Conservation (phyloP, 1,140 invertebrate species). For the Spodoptera litura region DNA sequence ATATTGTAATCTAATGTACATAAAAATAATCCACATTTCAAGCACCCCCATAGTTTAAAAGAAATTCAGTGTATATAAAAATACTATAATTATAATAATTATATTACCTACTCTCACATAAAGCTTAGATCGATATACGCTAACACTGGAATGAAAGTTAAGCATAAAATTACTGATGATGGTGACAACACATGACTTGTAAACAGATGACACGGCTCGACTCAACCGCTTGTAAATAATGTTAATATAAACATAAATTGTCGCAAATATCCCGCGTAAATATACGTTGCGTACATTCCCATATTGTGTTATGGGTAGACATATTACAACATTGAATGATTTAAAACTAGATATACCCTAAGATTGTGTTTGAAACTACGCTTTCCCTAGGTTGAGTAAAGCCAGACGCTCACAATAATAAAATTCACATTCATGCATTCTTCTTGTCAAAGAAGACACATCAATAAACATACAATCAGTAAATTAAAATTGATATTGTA, state of each 20-base stretch:
- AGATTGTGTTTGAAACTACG: conserved; percentile 24
- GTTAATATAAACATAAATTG: background rate
- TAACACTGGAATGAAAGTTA: conserved; percentile 83
- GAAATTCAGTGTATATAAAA: conserved; percentile 74
- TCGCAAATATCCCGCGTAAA: background rate
- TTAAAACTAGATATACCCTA: conserved; percentile 23
- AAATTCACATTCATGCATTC: conserved; percentile 70
- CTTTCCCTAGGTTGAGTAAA: conserved; percentile 32
- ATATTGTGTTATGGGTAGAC: background rate
- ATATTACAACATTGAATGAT: background rate
- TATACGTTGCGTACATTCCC: background rate
- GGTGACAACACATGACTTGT: conserved; percentile 42
- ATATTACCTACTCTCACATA: conserved; percentile 76
- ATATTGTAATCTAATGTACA: conserved; percentile 59
- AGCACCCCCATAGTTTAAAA: conserved; percentile 77
- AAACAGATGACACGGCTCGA: conserved; percentile 35
- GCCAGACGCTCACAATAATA: conserved; percentile 62
- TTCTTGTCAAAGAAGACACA: conserved; percentile 54
- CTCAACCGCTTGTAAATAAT: conserved; percentile 27
- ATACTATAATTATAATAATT: conserved; percentile 75
- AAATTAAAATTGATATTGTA: conserved; percentile 71
- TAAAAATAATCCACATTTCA: conserved; percentile 68
- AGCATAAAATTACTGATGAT: conserved; percentile 72
- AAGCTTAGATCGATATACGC: conserved; percentile 80
- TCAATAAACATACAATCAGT: conserved; percentile 63